Base-by-base conservation (phyloP, 2,113 vertebrate species). In the Corythaixoides concolor region DNA sequence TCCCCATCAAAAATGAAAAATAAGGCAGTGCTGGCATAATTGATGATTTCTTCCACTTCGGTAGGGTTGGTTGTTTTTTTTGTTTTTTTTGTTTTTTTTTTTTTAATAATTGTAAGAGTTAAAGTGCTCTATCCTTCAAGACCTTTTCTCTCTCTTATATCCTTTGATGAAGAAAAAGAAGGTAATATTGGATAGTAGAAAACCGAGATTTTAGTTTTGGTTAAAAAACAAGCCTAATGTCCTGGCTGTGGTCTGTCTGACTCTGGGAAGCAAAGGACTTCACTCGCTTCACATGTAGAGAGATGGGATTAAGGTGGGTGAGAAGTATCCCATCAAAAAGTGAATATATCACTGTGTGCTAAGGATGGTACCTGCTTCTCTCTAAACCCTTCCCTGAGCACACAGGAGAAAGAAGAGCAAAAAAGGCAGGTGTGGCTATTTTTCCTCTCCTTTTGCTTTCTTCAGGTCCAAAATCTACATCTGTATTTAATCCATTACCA, bases 251-350 rank as follows among this genome's bases (percentile, higher is more conserved):
- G 43, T 27, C 24, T 2, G 9, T 53, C 32, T 22, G 24, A 15
- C 43, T 63, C 72, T 59, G 63, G 32, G 32, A 80, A 70, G 18
- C 4, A 60, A 78, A 70, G 32, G n/a, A 16, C n/a, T 43, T 84
- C 6, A 5, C 22, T 37, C 28, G 39, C 7, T 27, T 67, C 43
- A 22, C 0, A 1, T 10, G 24, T 4, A 33, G 60, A 50, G 39
- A 32, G 21, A 19, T 12, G 24, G 30, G 30, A 58, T 47, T 13
- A 50, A 43, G 11, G 50, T 18, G 53, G 8, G 30, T n/a, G 53
- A 74, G 79, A 70, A 72, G 4, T 1, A 13, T 24, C 32, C 39
- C 60, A 28, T n/a, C 21, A 27, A 43, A 69, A 75, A 53, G 7
- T 10, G 22, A 43, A 4, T 15, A 41, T 49, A 58, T 75, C 33